Conservation (phyloP, 2,888 invertebrate species). For the Chrysomela aeneicollis region DNA sequence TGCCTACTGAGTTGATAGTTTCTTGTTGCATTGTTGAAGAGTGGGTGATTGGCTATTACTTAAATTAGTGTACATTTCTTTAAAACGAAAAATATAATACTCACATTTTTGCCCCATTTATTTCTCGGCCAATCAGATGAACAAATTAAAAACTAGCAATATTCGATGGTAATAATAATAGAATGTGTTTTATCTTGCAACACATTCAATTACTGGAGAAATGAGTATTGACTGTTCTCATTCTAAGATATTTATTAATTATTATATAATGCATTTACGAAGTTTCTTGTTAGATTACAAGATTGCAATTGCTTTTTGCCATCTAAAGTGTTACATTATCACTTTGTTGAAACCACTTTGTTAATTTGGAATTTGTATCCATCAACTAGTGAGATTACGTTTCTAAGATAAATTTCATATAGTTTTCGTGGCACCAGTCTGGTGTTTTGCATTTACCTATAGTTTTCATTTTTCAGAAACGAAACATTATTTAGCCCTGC, state of each 20-base stretch:
- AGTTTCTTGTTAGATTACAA: not conserved
- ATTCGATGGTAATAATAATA: constrained; percentile 35
- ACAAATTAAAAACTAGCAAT: constrained; percentile 45
- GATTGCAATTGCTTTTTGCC: constrained; percentile 11
- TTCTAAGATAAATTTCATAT: not conserved
- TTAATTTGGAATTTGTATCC: not conserved
- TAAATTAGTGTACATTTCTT: constrained; percentile 18
- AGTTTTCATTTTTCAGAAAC: constrained; percentile 21
- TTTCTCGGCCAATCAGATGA: constrained; percentile 33
- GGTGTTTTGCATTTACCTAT: not conserved
- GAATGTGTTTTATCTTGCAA: constrained; percentile 32
- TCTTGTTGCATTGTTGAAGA: constrained; percentile 9
- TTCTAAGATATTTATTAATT: constrained; percentile 41
- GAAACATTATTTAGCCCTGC: constrained; percentile 37
- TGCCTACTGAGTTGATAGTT: not conserved
- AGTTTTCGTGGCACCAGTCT: not conserved
- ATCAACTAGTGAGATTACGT: constrained; percentile 1
- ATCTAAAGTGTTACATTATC: constrained; percentile 11
- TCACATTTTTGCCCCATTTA: constrained; percentile 31
- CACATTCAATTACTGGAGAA: constrained; percentile 3
- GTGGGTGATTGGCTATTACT: constrained; percentile 33
- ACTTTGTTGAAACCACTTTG: constrained; percentile 3
- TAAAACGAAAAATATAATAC: constrained; percentile 34
- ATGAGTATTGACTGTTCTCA: constrained; percentile 7
- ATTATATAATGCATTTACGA: constrained; percentile 37